Evolutionary conservation across 2,888 invertebrate genomes (phyloP), one percentile per base, ranked within the genome.

Genomic region (Hecatera dysodea): DNA sequence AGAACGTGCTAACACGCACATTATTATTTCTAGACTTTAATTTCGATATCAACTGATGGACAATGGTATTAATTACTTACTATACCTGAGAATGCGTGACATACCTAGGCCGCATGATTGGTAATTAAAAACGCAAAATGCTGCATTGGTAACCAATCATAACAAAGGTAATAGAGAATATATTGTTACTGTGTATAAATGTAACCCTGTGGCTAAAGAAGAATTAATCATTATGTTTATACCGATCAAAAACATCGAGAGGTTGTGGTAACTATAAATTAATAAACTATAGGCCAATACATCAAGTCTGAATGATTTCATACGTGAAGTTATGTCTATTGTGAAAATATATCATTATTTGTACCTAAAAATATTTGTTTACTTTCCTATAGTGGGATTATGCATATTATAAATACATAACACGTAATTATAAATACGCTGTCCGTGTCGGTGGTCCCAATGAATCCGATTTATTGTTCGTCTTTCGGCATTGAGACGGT

Each of bases 311-410:
- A 69, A 73, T 39, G 33, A 65, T 68, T 69, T 50, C 57, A 67
- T 48, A 66, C 61, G 72, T 72, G 52, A 46, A 73, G 55, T 44
- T 75, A 82, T 62, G 77, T 78, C 79, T 88, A 87, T 86, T 83
- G 84, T 85, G 86, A 88, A 90, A 90, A 90, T 89, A 89, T 87
- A 83, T 70, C 83, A 83, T 76, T 76, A 83, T 87, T 86, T 88
- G 81, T 87, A 87, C 82, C 87, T 90, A 90, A 87, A 78, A 87
- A 87, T 88, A 89, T 86, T 85, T 71, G 78, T 87, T 81, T 80
- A 85, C 63, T 77, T 81, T 84, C 71, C 77, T 84, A 78, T 73
- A 71, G 65, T 69, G 69, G 63, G 59, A 73, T 74, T 46, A 79
- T 46, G 22, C 19, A 46, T 73, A 71, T 36, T 56, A 69, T n/a